Conservation (phyloP, 2,888 invertebrate species). For the Ormyrus labotus region DNA sequence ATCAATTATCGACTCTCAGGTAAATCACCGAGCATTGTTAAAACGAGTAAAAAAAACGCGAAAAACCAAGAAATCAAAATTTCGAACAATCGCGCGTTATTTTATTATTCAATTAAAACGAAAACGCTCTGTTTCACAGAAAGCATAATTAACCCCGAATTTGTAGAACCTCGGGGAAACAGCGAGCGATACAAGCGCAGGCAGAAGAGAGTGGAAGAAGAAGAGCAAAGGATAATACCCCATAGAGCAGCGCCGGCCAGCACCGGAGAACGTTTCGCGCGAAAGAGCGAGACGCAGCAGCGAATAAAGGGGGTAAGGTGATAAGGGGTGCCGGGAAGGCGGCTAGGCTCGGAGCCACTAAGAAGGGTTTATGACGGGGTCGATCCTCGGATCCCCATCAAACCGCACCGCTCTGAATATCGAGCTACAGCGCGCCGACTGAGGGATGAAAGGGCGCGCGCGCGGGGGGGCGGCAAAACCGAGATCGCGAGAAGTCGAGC, state of each 20-base stretch:
- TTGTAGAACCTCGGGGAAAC: neutral
- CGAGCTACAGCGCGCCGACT: slow-evolving; percentile 38
- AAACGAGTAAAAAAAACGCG: too few species aligned
- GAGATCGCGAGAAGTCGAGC: slow-evolving; percentile 54
- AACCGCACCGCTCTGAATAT: slow-evolving; percentile 69
- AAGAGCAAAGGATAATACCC: neutral
- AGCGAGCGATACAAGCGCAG: slow-evolving; percentile 27
- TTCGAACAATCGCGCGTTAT: too few species aligned
- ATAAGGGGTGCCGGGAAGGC: slow-evolving; percentile 59
- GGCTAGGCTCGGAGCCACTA: slow-evolving; percentile 64
- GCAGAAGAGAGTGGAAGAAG: slow-evolving; percentile 16
- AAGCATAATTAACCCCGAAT: too few species aligned
- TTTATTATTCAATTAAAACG: too few species aligned
- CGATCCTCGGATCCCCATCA: slow-evolving; percentile 75
- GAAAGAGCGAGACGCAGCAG: neutral
- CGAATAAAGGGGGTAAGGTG: slow-evolving; percentile 44
- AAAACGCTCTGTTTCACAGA: too few species aligned
- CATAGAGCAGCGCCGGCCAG: too few species aligned
- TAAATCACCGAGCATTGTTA: too few species aligned
- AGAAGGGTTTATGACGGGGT: slow-evolving; percentile 76
- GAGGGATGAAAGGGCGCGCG: slow-evolving; percentile 53
- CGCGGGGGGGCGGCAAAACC: slow-evolving; percentile 42
- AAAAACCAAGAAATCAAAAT: too few species aligned
- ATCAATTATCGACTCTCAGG: too few species aligned
- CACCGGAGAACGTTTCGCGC: neutral